A percentile compares a stretch with the other conserved stretches of the same genome.
Evolutionary conservation across 2,797 vertebrate genomes (phyloP).

Genomic region (Apogon talboti): DNA sequence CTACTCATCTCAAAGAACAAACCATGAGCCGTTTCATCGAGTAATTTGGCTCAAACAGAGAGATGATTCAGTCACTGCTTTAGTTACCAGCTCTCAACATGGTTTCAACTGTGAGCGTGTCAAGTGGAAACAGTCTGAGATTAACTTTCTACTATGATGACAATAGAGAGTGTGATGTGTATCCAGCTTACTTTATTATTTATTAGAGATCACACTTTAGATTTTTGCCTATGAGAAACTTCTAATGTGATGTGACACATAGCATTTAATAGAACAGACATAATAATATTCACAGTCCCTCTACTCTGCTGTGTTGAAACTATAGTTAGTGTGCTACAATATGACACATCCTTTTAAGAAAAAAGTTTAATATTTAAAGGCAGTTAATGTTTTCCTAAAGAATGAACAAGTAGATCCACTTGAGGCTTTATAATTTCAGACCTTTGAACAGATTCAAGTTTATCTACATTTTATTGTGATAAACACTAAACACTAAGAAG

Average conservation of each 20-base stretch:
- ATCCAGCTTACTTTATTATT: conserved; percentile 9
- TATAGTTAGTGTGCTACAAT: background rate
- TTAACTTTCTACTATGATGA: background rate
- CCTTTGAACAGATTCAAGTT: conserved; percentile 18
- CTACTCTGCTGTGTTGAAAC: background rate
- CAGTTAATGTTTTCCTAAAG: conserved; percentile 18
- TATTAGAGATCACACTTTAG: background rate
- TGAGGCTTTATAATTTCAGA: conserved; percentile 16
- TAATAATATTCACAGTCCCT: too few species aligned
- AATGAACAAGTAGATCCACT: conserved; percentile 23
- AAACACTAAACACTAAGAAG: background rate
- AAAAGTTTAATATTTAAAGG: conserved; percentile 9
- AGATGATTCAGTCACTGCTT: conserved; percentile 12
- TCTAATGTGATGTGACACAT: conserved; percentile 5
- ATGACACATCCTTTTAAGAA: conserved; percentile 10
- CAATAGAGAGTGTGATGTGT: too few species aligned
- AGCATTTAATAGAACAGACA: background rate
- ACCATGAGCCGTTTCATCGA: background rate
- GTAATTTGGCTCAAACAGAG: conserved; percentile 19
- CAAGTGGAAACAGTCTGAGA: background rate
- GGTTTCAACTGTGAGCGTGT: conserved; percentile 25
- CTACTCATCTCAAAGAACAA: conserved; percentile 28
- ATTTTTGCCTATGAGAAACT: background rate
- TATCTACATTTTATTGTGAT: conserved; percentile 22
- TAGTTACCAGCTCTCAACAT: conserved; percentile 15